Base-by-base conservation (phyloP, 2,888 invertebrate species). In the Lottia gigantea region DNA sequence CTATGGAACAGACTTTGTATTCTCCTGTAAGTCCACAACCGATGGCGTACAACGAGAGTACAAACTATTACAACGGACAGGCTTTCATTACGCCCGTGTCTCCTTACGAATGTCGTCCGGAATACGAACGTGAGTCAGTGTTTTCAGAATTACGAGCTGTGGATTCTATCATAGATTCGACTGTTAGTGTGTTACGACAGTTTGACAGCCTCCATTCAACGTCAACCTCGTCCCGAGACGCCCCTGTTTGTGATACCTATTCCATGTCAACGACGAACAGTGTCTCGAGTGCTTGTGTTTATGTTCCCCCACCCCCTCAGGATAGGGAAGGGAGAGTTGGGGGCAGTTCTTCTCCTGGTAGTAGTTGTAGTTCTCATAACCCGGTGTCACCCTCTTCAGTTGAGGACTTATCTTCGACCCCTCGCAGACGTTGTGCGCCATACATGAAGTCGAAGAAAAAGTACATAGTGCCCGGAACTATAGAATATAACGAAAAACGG, bases 401-500 rank as follows among this genome's bases (percentile, higher is more conserved):
- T 16, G 55, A 55, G 19, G 55, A 55, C 14, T 23, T 55, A 23
- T 19, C 55, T 23, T 23, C 55, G 64, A 47, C 66, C 40, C 73
- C 73, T 26, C 25, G 71, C 46, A 47, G 68, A 47, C 66, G 45
- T 64, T 23, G 73, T 71, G 15, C 68, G 72, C 8, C 49, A 26
- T 47, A 62, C 62, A 71, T 68, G 15, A 71, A 70, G 16, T 73
- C 77, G 64, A 76, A 80, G 62, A 82, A 83, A 64, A 75, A 81
- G 89, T 92, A 92, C 78, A 91, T 95, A 83, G 96, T 96, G 90
- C 97, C 97, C 90, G 94, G 95, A 76, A 96, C 95, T 82, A 95
- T 96, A 85, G 98, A 98, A 89, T 98, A 98, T 90, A 92, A 95
- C 80, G 91, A 96, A 76, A 91, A 97, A 77, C 91, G 98, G 62